These are phyloP conservation scores for Cyaniris semiargus DNA, from an alignment of 2,888 invertebrate species.

Conservation along the genomic window DNA sequence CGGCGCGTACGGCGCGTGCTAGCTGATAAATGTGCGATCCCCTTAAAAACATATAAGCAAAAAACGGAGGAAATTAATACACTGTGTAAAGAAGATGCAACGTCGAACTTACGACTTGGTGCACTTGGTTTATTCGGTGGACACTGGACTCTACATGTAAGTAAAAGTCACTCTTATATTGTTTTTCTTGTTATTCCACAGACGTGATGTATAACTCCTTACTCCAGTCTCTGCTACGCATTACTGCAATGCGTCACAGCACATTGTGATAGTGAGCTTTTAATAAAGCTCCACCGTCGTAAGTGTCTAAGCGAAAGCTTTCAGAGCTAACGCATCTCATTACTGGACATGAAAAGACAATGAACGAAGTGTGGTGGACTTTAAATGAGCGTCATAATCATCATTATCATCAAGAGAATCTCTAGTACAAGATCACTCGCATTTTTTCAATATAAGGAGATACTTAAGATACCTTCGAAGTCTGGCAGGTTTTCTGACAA, in stretches of 20 bases:
- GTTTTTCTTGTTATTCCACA: background rate
- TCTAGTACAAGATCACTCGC: background rate
- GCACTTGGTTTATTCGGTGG: background rate
- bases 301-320: constrained; percentile 7
- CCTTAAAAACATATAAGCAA: too few relatives aligned
- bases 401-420: background rate
- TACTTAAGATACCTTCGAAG: background rate
- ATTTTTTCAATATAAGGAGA: background rate
- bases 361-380: background rate
- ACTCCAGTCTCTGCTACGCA: background rate
- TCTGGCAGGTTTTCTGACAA: background rate
- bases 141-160: background rate
- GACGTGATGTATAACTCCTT: background rate
- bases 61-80: background rate
- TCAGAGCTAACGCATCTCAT: constrained; percentile 3
- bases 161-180: background rate
- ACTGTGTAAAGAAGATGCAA: background rate
- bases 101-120: background rate
- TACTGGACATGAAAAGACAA: background rate
- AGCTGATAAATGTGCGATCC: too few relatives aligned
- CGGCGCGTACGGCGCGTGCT: too few relatives aligned
- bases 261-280: constrained; percentile 20
- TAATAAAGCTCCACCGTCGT: constrained; percentile 16
- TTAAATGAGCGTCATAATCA: background rate
- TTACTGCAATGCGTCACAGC: constrained; percentile 20